These are phyloP conservation scores for Beaufortia kweichowensis DNA, from an alignment of 2,113 vertebrate genomes.

Conservation along the genomic window DNA sequence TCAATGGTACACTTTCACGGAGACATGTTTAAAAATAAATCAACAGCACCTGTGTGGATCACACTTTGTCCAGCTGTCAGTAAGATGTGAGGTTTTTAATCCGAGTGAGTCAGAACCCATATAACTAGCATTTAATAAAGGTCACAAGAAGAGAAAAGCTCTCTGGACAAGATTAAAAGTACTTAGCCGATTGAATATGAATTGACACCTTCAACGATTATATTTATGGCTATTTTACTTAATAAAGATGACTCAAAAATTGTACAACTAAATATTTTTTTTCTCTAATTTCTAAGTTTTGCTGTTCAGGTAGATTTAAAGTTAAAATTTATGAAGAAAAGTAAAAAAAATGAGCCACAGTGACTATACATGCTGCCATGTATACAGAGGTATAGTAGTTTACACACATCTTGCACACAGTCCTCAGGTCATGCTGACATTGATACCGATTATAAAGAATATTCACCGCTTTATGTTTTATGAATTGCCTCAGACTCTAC, in stretches of 20 bases:
- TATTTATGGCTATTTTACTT: neutral
- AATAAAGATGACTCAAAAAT: neutral
- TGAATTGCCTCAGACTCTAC: neutral
- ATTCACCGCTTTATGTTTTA: neutral
- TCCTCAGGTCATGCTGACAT: neutral
- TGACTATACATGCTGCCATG: no score
- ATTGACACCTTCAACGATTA: neutral
- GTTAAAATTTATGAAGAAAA: neutral
- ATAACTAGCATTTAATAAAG: conserved; percentile 3
- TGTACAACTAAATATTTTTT: neutral
- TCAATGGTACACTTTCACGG: neutral
- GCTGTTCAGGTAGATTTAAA: neutral
- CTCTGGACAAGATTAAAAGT: neutral
- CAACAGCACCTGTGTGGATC: neutral
- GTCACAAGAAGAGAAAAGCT: neutral
- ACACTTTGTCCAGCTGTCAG: neutral
- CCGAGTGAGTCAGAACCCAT: neutral
- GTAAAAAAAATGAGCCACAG: neutral
- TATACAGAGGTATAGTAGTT: neutral
- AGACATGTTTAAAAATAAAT: neutral
- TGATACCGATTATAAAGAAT: neutral
- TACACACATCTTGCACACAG: neutral
- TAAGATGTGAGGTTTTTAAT: neutral
- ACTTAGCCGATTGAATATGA: neutral
- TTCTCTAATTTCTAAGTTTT: neutral